These are phyloP conservation scores for Equus przewalskii DNA, from an alignment of 2,113 vertebrate species.

Conservation along the genomic window DNA sequence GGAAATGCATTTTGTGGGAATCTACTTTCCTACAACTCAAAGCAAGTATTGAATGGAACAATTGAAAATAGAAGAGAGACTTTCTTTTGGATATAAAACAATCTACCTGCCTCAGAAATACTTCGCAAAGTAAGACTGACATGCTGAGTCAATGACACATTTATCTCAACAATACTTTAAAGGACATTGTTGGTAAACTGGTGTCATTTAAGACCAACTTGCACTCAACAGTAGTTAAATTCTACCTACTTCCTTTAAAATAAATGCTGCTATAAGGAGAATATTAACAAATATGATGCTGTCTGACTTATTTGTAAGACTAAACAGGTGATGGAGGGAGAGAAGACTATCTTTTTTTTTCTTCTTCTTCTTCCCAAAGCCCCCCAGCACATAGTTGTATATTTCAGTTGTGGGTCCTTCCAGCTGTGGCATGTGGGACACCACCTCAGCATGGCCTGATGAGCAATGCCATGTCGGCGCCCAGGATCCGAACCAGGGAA, in stretches of 20 bases:
- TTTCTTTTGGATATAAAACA: constrained; percentile 16
- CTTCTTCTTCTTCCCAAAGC: too few species aligned
- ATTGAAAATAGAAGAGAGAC: not conserved
- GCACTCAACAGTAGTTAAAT: not conserved
- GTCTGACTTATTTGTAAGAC: not conserved
- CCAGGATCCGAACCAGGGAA: too few species aligned
- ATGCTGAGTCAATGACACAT: not conserved
- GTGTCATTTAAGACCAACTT: not conserved
- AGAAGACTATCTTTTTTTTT: not conserved
- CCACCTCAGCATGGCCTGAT: too few species aligned
- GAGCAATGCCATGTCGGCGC: too few species aligned
- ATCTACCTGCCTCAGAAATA: not conserved
- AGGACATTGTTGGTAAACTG: not conserved
- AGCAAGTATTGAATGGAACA: not conserved
- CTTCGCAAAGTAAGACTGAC: constrained; percentile 29
- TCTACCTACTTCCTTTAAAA: constrained; percentile 47
- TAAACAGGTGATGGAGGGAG: not conserved
- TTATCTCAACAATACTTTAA: not conserved
- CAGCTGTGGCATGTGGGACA: too few species aligned
- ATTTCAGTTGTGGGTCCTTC: too few species aligned
- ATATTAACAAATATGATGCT: not conserved
- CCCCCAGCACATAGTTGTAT: too few species aligned
- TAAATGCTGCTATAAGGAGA: not conserved
- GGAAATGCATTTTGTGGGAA: constrained; percentile 30
- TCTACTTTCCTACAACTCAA: constrained; percentile 17